Conservation (phyloP, 2,797 vertebrate genomes). For the Centropyge bicolor region DNA sequence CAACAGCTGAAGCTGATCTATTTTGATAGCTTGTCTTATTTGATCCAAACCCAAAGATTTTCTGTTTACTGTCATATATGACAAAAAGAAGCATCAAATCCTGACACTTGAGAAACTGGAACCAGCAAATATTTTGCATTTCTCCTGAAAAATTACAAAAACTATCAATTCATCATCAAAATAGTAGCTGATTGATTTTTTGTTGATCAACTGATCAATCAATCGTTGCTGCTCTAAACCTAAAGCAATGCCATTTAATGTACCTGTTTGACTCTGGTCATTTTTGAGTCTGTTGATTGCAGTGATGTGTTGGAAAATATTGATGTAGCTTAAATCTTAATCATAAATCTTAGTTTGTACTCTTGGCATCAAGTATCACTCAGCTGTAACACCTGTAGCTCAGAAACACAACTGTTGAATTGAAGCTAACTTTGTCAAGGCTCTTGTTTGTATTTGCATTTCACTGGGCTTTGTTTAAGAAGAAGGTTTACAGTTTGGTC, state of each 20-base stretch:
- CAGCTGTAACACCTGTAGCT: too few relatives aligned
- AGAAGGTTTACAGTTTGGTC: constrained; percentile 33
- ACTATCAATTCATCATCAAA: background rate
- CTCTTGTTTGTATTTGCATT: constrained; percentile 68
- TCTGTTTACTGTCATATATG: background rate
- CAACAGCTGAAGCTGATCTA: background rate
- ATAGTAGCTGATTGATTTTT: too few relatives aligned
- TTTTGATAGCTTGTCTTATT: background rate
- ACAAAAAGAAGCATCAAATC: background rate
- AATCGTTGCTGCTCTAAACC: background rate
- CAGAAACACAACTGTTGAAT: constrained; percentile 29
- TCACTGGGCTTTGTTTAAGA: constrained; percentile 65
- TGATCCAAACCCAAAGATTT: background rate
- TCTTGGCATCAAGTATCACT: background rate
- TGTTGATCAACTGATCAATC: background rate
- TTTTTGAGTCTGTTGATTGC: background rate
- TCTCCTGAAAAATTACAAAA: background rate
- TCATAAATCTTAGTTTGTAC: background rate
- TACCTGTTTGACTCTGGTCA: background rate
- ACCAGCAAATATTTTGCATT: background rate
- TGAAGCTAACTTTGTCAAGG: constrained; percentile 34
- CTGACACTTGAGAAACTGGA: background rate
- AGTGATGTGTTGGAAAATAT: background rate
- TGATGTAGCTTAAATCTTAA: too few relatives aligned
- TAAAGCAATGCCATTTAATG: background rate